A percentile compares a stretch with the other conserved stretches of the same genome.
These are phyloP conservation scores for Triplophysa rosa DNA, from an alignment of 2,113 vertebrate species.

Conservation along the genomic window DNA sequence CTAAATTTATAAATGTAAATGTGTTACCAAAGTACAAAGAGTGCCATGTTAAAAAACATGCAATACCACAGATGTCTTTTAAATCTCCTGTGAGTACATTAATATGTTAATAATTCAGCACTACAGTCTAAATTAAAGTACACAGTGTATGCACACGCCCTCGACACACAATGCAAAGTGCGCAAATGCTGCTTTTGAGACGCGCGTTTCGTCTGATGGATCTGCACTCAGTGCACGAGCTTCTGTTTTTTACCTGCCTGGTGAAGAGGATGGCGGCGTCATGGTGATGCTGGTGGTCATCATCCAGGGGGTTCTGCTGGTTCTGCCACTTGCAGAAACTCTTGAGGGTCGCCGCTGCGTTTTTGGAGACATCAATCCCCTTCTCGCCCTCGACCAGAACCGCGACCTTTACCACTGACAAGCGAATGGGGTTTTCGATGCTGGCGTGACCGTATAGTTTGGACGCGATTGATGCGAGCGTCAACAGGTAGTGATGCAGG, in stretches of 20 bases:
- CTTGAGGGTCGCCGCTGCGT: slow-evolving; percentile 91
- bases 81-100: no score
- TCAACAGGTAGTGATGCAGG: slow-evolving; percentile 92
- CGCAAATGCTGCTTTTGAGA: neutral
- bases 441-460: slow-evolving; percentile 93
- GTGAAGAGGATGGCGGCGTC: slow-evolving; percentile 98
- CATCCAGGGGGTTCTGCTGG: slow-evolving; percentile 89
- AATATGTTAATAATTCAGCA: no score
- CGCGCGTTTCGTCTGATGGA: neutral
- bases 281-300: slow-evolving; percentile 87
- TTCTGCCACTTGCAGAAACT: slow-evolving; percentile 99
- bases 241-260: slow-evolving; percentile 83
- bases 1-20: no score
- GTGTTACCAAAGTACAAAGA: no score
- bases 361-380: slow-evolving; percentile 88
- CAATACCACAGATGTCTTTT: no score
- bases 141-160: no score
- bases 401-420: slow-evolving; percentile 89
- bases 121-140: no score
- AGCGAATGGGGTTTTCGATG: slow-evolving; percentile 95
- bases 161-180: neutral
- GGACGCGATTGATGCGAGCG: slow-evolving; percentile 91
- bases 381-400: slow-evolving; percentile 83
- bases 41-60: no score
- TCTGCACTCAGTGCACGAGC: neutral